Evolutionary conservation across 2,113 vertebrate species (phyloP), one percentile per base, ranked within the genome.

Genomic region (Chionis minor): DNA sequence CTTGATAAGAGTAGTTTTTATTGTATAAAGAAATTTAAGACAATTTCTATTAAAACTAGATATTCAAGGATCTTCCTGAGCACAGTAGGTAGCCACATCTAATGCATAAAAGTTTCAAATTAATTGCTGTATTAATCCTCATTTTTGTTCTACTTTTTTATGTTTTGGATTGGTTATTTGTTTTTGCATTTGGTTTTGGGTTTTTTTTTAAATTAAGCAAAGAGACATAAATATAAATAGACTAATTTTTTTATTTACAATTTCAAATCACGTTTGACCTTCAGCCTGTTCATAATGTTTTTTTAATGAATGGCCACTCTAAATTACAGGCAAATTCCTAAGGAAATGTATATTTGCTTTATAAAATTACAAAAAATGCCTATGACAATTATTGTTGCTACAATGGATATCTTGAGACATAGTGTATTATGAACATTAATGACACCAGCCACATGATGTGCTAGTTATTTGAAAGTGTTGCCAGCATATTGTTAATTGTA

Each of bases 71-170:
- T 27, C 22, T 94, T 92, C 80, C 83, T 95, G 80, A 90, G 65
- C 33, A 81, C 94, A 87, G 56, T 78, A 91, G 73, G 55, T 86
- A 96, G 86, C 84, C 82, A 92, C 61, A 92, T 62, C 52, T 85
- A 95, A 96, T 92, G 96, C 72, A 86, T 74, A 89, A 95, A 80
- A 26, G 69, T 96, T 96, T 97, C 61, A 92, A 58, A 88, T 18
- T 88, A 97, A 81, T 77, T 95, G 62, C 44, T 56, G 32, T 67
- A 88, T 19, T 58, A 92, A 97, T 85, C 35, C 3, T 49, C 3
- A 14, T 81, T 92, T 92, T 75, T 73, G 12, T 62, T 92, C 90
- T 55, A 40, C 21, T 65, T 56, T 65, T 87, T 81, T 82, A 38
- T 38, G 38, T 38, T 38, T 38, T 38, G 38, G 38, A 38, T 38